phyloP scores from a whole-genome alignment of 2,113 vertebrate species.

The human (Homo sapiens) region DNA sequence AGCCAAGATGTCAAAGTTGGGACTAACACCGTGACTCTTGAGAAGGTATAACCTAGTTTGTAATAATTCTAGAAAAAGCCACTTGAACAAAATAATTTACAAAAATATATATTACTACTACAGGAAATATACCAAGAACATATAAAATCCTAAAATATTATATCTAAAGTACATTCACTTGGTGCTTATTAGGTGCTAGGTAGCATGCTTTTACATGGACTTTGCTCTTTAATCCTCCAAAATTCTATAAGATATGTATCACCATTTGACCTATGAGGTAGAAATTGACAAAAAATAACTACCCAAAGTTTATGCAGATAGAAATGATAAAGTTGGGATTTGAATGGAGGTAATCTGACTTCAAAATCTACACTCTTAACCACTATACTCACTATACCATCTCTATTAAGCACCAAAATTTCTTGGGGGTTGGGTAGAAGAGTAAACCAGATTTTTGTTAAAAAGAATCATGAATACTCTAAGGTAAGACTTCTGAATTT shows the following conservation, averaged over 20 bases:
- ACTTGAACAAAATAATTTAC: neutral
- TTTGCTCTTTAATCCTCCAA: neutral
- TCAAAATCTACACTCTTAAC: neutral
- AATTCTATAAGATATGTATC: neutral
- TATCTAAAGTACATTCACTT: neutral
- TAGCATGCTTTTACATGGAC: neutral
- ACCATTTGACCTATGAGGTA: neutral
- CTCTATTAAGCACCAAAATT: neutral
- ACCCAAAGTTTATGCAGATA: neutral
- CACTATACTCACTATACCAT: neutral
- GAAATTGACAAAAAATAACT: slow-evolving; percentile 8
- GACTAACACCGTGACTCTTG: neutral
- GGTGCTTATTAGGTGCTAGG: neutral
- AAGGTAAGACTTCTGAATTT: neutral
- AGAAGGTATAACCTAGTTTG: neutral
- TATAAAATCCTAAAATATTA: slow-evolving; percentile 3
- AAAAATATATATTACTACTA: neutral
- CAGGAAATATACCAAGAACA: neutral
- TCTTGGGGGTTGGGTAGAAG: neutral
- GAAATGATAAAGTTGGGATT: slow-evolving; percentile 10
- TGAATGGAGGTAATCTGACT: neutral
- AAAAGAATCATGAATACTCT: neutral
- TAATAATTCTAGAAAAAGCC: neutral
- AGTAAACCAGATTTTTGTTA: neutral
- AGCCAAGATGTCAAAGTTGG: neutral